These are phyloP conservation scores for Bombylius major DNA, from an alignment of 2,888 invertebrate genomes.

Conservation along the genomic window DNA sequence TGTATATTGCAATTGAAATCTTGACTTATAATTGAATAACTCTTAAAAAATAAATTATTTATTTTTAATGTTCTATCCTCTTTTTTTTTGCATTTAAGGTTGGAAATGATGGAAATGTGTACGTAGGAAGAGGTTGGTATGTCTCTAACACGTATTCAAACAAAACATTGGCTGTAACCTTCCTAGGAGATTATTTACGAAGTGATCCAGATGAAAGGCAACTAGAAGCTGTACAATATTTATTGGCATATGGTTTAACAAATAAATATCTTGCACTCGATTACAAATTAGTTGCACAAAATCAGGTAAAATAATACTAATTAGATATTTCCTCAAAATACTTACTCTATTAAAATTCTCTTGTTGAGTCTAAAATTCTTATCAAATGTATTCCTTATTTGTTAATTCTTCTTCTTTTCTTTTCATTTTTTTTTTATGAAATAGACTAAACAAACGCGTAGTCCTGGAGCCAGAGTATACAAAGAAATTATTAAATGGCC, in stretches of 20 bases:
- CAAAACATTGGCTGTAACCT: constrained; percentile 37
- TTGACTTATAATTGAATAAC: no score
- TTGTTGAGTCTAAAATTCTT: no score
- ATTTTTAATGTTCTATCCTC: no score
- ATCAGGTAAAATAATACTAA: constrained; percentile 30
- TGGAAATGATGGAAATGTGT: constrained; percentile 43
- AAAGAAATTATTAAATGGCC: constrained; percentile 39
- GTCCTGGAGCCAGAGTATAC: constrained; percentile 41
- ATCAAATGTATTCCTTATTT: no score
- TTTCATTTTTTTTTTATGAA: background rate
- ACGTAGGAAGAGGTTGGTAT: constrained; percentile 42
- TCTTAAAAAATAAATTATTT: no score
- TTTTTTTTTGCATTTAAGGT: constrained; percentile 25
- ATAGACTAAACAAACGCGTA: constrained; percentile 34
- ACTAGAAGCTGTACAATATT: constrained; percentile 35
- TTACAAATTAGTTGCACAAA: constrained; percentile 41
- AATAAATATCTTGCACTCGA: constrained; percentile 33
- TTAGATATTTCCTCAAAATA: background rate
- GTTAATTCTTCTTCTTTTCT: no score
- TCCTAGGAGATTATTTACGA: constrained; percentile 40
- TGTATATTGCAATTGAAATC: no score
- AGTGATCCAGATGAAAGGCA: constrained; percentile 34
- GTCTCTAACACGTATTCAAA: constrained; percentile 41
- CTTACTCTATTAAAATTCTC: no score
- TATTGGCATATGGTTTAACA: constrained; percentile 37